Percentiles rank a stretch among this genome's conserved stretches.
Conservation (phyloP, 2,113 vertebrate genomes). For the Dipodomys spectabilis region DNA sequence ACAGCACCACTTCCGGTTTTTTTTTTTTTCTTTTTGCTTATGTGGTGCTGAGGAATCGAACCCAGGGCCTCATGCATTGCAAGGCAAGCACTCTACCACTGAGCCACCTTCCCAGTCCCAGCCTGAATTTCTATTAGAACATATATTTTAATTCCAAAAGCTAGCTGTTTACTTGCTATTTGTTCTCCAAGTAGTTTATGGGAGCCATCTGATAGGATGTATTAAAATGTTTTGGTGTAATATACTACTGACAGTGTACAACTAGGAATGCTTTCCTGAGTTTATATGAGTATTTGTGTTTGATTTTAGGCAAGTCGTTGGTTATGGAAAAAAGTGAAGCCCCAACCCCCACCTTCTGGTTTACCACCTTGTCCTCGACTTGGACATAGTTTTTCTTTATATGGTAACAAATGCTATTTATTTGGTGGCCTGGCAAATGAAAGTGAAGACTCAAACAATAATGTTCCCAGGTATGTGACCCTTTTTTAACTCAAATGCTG, state of each 20-base stretch:
- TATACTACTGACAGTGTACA: neutral
- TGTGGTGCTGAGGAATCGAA: too few relatives aligned
- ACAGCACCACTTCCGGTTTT: too few relatives aligned
- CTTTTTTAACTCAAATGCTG: conserved; percentile 44
- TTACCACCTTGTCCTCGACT: conserved; percentile 92
- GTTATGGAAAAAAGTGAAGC: conserved; percentile 98
- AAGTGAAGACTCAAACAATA: conserved; percentile 96
- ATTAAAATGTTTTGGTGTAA: neutral
- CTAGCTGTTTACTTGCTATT: conserved; percentile 42
- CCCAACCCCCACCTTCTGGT: conserved; percentile 90
- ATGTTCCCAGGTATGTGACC: conserved; percentile 91
- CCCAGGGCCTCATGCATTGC: too few relatives aligned
- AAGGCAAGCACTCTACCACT: too few relatives aligned
- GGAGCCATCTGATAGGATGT: neutral
- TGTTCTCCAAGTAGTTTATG: neutral
- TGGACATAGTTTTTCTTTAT: conserved; percentile 94
- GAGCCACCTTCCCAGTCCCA: too few relatives aligned
- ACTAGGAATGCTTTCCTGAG: neutral
- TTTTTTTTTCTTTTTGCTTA: too few relatives aligned
- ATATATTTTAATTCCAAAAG: conserved; percentile 56
- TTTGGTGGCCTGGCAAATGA: conserved; percentile 95
- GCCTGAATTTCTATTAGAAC: neutral
- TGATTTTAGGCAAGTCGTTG: conserved; percentile 93
- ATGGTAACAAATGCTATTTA: conserved; percentile 94
- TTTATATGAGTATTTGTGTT: conserved; percentile 38